A percentile compares a stretch with the other conserved stretches of the same genome.
phyloP scores from a whole-genome alignment of 2,888 invertebrate genomes.

The Leucoptera coffeella region DNA sequence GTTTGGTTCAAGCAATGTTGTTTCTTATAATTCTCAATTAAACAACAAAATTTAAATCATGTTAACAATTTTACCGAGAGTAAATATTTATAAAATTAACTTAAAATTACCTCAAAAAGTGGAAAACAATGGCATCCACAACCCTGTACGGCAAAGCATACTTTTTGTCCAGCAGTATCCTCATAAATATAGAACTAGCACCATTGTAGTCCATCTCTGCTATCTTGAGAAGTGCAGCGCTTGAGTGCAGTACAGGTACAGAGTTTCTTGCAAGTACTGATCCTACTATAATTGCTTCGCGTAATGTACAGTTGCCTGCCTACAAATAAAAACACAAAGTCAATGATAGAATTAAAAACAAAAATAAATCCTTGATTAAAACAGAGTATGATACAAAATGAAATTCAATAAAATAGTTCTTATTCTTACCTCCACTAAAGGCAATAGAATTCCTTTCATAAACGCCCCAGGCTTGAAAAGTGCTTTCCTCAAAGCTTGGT shows the following conservation, averaged over 20 bases:
- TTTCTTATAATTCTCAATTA: no score
- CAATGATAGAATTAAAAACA: conserved; percentile 1
- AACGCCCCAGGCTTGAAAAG: conserved; percentile 97
- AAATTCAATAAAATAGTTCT: background rate
- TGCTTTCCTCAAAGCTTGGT: conserved; percentile 87
- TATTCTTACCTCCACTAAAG: conserved; percentile 55
- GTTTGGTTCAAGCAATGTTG: no score
- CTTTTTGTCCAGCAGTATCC: conserved; percentile 93
- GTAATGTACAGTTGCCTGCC: conserved; percentile 88
- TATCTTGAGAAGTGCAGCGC: conserved; percentile 90
- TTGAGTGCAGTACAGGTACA: conserved; percentile 91
- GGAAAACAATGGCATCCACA: conserved; percentile 89
- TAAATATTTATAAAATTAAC: no score
- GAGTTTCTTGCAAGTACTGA: conserved; percentile 87
- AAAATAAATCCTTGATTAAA: background rate
- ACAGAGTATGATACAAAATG: background rate
- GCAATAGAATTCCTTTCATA: conserved; percentile 85
- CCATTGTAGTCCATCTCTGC: conserved; percentile 98
- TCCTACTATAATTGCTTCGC: conserved; percentile 93
- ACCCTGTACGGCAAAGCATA: conserved; percentile 95
- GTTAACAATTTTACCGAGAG: no score
- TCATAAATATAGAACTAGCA: conserved; percentile 89
- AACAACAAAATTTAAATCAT: no score
- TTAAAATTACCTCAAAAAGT: conserved; percentile 82
- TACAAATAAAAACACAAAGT: conserved; percentile 19